Evolutionary conservation across 1,140 invertebrate genomes (phyloP).

Genomic region (Forficula auricularia): DNA sequence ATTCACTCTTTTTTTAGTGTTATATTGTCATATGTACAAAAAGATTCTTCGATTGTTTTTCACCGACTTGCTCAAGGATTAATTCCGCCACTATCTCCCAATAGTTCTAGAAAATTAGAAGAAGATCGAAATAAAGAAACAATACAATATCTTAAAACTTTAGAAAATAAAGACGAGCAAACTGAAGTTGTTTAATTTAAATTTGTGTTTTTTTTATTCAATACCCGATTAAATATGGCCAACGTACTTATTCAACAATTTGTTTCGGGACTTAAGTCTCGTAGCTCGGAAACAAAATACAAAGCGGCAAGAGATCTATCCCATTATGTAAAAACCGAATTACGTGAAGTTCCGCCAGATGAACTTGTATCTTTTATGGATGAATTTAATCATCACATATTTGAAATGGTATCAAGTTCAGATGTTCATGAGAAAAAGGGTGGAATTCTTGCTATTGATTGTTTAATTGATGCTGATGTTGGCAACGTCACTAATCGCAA

Average conservation of each 20-base stretch:
- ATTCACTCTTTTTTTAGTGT: too few relatives aligned
- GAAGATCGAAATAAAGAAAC: too few relatives aligned
- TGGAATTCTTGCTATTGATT: constrained; percentile 87
- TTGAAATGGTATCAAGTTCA: constrained; percentile 83
- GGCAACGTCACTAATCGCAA: constrained; percentile 79
- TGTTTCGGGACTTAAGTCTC: constrained; percentile 71
- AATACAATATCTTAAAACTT: too few relatives aligned
- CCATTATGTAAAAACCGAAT: constrained; percentile 78
- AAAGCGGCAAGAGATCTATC: constrained; percentile 76
- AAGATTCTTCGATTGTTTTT: too few relatives aligned
- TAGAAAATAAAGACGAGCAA: too few relatives aligned
- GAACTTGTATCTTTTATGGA: constrained; percentile 81
- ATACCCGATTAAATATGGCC: constrained; percentile 29
- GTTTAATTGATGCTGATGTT: constrained; percentile 78
- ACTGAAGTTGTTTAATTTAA: too few relatives aligned
- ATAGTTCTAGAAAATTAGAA: too few relatives aligned
- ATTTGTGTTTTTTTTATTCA: too few relatives aligned
- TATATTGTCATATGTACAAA: too few relatives aligned
- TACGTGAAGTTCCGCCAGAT: constrained; percentile 79
- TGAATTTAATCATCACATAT: constrained; percentile 88
- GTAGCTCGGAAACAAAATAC: constrained; percentile 62
- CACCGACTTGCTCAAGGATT: too few relatives aligned
- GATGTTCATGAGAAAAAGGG: constrained; percentile 92
- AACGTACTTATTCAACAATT: constrained; percentile 54
- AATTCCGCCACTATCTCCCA: too few relatives aligned